phyloP scores from a whole-genome alignment of 2,888 invertebrate species.

The Leptopilina myrica region DNA sequence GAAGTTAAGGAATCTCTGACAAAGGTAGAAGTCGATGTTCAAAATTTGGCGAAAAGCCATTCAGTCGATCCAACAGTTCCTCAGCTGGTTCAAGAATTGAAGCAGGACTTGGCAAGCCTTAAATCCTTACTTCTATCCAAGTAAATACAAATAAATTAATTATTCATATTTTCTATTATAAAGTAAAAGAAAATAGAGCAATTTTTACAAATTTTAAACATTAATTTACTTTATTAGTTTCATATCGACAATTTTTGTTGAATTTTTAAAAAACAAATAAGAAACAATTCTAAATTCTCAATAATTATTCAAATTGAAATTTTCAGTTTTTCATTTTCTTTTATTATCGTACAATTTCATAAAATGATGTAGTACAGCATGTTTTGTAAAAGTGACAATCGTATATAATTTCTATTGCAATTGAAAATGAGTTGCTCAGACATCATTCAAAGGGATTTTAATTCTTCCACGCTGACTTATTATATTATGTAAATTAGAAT shows the following conservation, averaged over 20 bases:
- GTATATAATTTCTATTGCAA: not conserved
- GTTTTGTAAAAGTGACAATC: conserved; percentile 17
- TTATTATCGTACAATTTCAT: conserved; percentile 33
- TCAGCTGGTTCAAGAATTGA: conserved; percentile 72
- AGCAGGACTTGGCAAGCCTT: conserved; percentile 73
- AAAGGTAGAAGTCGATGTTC: conserved; percentile 83
- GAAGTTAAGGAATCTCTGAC: conserved; percentile 83
- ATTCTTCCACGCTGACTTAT: conserved; percentile 17
- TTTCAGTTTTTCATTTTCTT: not conserved
- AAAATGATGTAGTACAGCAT: conserved; percentile 23
- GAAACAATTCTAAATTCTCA: no score
- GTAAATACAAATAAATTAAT: conserved; percentile 56
- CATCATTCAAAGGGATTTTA: conserved; percentile 34
- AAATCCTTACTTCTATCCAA: conserved; percentile 73
- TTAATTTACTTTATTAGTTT: no score
- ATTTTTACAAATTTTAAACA: no score
- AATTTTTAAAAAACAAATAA: no score
- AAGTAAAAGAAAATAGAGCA: no score
- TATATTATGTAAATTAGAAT: not conserved
- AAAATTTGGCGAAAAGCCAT: conserved; percentile 72
- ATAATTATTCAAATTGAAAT: not conserved
- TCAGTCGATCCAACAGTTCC: conserved; percentile 68
- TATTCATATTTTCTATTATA: no score
- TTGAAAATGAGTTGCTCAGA: conserved; percentile 20
- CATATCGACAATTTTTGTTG: no score